Conservation (phyloP, 2,113 vertebrate genomes). For the Polypterus bichir region DNA sequence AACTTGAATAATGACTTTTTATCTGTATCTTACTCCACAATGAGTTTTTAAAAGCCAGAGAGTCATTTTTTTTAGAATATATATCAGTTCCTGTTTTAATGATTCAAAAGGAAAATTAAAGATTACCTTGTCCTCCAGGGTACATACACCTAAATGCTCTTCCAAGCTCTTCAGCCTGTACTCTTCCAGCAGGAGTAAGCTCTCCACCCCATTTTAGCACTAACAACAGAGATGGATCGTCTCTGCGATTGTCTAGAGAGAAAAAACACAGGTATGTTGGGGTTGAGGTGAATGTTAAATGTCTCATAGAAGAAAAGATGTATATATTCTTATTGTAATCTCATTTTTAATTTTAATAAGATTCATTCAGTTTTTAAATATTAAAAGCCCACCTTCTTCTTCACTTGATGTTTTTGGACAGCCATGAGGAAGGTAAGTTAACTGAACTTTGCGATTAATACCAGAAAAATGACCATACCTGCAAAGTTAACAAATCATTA, state of each 20-base stretch:
- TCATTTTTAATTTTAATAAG: no score
- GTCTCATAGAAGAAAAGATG: no score
- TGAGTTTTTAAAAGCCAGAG: no score
- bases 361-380: background rate
- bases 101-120: background rate
- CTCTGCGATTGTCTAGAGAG: conserved; percentile 56
- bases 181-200: conserved; percentile 73
- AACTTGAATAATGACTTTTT: no score
- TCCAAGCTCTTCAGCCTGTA: conserved; percentile 79
- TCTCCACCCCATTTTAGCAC: conserved; percentile 85
- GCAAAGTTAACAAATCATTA: conserved; percentile 15
- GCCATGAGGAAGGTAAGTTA: conserved; percentile 79
- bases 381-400: conserved; percentile 59
- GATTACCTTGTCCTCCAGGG: conserved; percentile 76
- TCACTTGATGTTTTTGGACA: conserved; percentile 83
- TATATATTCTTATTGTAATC: no score
- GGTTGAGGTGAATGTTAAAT: no score
- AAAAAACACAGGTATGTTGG: no score
- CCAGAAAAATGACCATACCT: conserved; percentile 88
- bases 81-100: background rate
- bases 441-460: conserved; percentile 83
- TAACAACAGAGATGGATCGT: conserved; percentile 71
- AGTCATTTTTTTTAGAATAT: background rate
- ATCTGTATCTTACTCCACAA: no score
- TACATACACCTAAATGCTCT: conserved; percentile 83